A percentile compares a stretch with the other conserved stretches of the same genome.
These are phyloP conservation scores for Plecotus auritus DNA, from an alignment of 2,113 vertebrate genomes.

Conservation along the genomic window DNA sequence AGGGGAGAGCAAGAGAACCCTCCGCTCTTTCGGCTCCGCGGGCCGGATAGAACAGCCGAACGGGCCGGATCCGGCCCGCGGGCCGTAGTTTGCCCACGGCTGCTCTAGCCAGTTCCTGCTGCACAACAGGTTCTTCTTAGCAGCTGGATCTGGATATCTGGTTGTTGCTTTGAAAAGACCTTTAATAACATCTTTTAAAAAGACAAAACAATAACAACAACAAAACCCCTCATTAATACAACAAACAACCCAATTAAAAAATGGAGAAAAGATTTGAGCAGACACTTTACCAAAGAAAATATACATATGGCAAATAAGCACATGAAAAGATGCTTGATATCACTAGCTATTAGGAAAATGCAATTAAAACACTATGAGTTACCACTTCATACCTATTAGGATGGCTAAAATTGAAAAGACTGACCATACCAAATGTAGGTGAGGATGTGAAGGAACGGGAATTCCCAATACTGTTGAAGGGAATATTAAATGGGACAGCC, in stretches of 20 bases:
- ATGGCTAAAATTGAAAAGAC: conserved; percentile 4
- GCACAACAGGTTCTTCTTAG: conserved; percentile 79
- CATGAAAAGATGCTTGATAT: neutral
- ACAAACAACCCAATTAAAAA: neutral
- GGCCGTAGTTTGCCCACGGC: too few relatives aligned
- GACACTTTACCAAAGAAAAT: neutral
- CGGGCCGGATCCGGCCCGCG: too few relatives aligned
- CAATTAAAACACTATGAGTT: neutral
- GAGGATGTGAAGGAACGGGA: neutral
- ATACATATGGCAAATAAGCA: neutral
- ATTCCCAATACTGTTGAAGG: neutral
- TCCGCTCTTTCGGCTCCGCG: too few relatives aligned
- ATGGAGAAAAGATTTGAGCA: neutral
- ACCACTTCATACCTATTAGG: neutral
- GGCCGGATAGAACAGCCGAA: too few relatives aligned
- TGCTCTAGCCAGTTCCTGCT: conserved; percentile 86
- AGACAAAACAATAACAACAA: neutral
- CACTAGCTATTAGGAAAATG: neutral
- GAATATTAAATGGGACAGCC: neutral
- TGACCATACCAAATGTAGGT: neutral
- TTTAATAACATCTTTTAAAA: conserved; percentile 70
- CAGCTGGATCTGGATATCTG: neutral
- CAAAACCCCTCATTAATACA: neutral
- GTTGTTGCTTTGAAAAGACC: conserved; percentile 58
- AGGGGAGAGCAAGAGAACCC: too few relatives aligned